Evolutionary conservation across 2,888 invertebrate genomes (phyloP), one percentile per base, ranked within the genome.

Genomic region (Baccha elongata): DNA sequence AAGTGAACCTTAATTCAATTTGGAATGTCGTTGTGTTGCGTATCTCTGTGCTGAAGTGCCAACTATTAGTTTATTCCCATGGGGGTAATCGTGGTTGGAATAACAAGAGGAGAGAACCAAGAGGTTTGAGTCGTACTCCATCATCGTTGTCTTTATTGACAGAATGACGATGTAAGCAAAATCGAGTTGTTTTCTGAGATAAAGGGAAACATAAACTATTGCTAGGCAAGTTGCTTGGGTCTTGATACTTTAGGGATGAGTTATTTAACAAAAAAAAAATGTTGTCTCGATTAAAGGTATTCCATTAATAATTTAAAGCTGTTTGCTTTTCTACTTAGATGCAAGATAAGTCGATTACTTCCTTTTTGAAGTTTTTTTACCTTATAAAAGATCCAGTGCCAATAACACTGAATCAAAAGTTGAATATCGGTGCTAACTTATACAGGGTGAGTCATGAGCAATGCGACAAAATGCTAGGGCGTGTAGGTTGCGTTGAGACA

Each of bases 1-100:
- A 79, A 73, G 60, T 62, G 74, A 68, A 64, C 74, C 80, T 69
- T 74, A 80, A 80, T 80, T 80, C 80, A 80, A 80, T 80, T 80
- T 74, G 74, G 69, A 80, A 37, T 69, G 62, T 64, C 75, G 64
- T 74, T 69, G 48, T 48, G 73, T 68, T 67, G 29, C 67, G 74
- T 81, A 81, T 71, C 76, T 52, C 46, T 46, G 67, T 81, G 76
- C 64, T 67, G 81, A 81, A 76, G 76, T 81, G 81, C 46, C 52
- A 81, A 81, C 81, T 81, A 76, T 81, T 81, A 81, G 81, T 72
- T 60, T 21, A 23, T 15, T 76, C 81, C 76, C 81, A 60, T 46
- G 81, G 65, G 81, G 26, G 42, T 60, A 62, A 35, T 81, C 81
- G 76, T 81, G 81, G 76, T 40, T 65, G 44, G 81, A 81, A 81